These are phyloP conservation scores for Diuraphis noxia DNA, from an alignment of 1,140 invertebrate genomes.

Conservation along the genomic window DNA sequence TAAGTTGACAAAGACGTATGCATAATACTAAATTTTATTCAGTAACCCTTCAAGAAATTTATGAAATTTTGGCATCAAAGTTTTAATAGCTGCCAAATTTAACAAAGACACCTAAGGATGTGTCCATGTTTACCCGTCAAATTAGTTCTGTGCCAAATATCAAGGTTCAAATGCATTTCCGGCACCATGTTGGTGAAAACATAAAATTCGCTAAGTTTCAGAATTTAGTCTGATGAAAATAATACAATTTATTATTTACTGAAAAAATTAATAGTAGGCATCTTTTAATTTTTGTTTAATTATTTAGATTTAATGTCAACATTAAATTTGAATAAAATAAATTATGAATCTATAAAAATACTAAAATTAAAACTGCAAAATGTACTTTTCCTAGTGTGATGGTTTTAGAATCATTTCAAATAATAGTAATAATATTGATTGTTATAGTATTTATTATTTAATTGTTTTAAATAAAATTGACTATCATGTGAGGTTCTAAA, in stretches of 20 bases:
- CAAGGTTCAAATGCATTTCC: slow-evolving; percentile 23
- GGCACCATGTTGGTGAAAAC: not conserved
- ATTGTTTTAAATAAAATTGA: not conserved
- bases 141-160: slow-evolving; percentile 8
- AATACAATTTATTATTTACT: not conserved
- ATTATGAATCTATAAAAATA: not conserved
- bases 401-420: not conserved
- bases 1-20: not conserved
- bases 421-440: not conserved
- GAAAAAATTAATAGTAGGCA: not conserved
- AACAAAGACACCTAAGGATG: not conserved
- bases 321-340: not conserved
- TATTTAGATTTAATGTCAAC: not conserved
- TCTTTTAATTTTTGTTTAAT: not conserved
- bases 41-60: not conserved
- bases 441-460: not conserved
- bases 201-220: not conserved
- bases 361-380: not conserved
- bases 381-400: not conserved
- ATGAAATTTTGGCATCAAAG: not conserved
- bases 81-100: not conserved
- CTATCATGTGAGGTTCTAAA: not conserved
- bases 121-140: not conserved
- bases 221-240: not conserved
- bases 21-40: not conserved